phyloP scores from a whole-genome alignment of 2,797 vertebrate species.

The Esox masquinongy region DNA sequence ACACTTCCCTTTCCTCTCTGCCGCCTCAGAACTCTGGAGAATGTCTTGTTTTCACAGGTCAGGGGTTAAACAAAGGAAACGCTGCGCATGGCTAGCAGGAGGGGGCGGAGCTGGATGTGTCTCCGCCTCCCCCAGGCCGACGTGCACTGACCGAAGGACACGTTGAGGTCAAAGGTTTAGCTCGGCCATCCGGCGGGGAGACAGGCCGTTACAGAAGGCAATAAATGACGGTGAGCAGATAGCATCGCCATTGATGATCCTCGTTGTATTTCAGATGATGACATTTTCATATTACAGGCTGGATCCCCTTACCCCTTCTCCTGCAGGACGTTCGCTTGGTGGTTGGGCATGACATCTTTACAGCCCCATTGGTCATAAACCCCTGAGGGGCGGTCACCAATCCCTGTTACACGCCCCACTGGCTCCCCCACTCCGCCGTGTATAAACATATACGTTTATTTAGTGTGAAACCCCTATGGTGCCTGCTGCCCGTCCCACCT shows the following conservation, averaged over 20 bases:
- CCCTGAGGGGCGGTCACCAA: constrained; percentile 52
- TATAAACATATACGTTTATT: constrained; percentile 78
- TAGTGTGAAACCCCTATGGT: constrained; percentile 71
- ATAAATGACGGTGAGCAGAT: constrained; percentile 38
- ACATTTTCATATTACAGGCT: constrained; percentile 51
- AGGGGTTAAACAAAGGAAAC: constrained; percentile 99
- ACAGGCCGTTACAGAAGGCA: constrained; percentile 27
- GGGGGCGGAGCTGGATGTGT: constrained; percentile 66
- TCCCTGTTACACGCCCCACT: constrained; percentile 73
- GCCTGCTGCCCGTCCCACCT: constrained; percentile 40
- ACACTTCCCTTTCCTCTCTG: constrained; percentile 94
- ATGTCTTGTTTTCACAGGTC: constrained; percentile 88
- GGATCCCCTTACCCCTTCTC: constrained; percentile 51
- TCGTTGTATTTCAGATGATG: constrained; percentile 27
- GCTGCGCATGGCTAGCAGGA: constrained; percentile 75
- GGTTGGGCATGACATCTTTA: constrained; percentile 68
- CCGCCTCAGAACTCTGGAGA: constrained; percentile 87
- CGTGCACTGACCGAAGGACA: constrained; percentile 51
- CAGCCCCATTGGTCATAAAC: constrained; percentile 59
- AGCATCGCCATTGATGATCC: constrained; percentile 23
- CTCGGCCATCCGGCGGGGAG: constrained; percentile 50
- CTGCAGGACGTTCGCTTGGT: constrained; percentile 39
- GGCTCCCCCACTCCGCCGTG: constrained; percentile 59
- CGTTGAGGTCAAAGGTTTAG: constrained; percentile 77
- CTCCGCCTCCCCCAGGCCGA: constrained; percentile 27